A percentile compares a stretch with the other conserved stretches of the same genome.
Evolutionary conservation across 2,113 vertebrate genomes (phyloP).

Genomic region (Jacana jacana): DNA sequence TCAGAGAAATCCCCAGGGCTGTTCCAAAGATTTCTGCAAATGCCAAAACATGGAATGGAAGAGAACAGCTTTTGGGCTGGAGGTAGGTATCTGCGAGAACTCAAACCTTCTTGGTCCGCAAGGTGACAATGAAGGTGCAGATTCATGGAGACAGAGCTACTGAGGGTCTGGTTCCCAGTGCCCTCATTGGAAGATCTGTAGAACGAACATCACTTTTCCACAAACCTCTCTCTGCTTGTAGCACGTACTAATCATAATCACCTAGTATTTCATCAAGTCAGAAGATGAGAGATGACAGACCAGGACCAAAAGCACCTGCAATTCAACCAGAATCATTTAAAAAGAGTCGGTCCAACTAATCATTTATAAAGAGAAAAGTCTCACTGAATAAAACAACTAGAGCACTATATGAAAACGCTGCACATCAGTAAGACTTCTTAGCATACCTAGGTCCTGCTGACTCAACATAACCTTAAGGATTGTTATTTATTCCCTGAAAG

Average conservation of each 20-base stretch:
- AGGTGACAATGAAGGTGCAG: background rate
- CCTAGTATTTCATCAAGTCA: background rate
- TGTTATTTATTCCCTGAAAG: background rate
- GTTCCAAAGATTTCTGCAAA: background rate
- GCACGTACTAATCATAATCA: fast-evolving
- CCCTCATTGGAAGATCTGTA: fast-evolving
- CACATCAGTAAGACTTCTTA: background rate
- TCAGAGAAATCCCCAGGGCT: conserved; percentile 34
- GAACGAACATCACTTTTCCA: background rate
- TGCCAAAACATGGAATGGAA: background rate
- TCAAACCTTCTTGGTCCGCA: background rate
- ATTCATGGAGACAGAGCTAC: background rate
- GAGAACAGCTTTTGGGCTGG: background rate
- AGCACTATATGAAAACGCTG: background rate
- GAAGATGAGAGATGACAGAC: background rate
- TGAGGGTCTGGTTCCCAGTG: background rate
- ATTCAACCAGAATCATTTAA: background rate
- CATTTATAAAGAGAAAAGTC: background rate
- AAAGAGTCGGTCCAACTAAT: background rate
- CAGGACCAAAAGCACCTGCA: background rate
- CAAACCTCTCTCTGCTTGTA: background rate
- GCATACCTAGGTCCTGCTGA: background rate
- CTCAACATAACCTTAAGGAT: background rate
- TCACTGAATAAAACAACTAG: background rate
- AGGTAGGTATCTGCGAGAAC: background rate